Conservation (phyloP, 2,888 invertebrate species). For the Lamellibrachia columna region DNA sequence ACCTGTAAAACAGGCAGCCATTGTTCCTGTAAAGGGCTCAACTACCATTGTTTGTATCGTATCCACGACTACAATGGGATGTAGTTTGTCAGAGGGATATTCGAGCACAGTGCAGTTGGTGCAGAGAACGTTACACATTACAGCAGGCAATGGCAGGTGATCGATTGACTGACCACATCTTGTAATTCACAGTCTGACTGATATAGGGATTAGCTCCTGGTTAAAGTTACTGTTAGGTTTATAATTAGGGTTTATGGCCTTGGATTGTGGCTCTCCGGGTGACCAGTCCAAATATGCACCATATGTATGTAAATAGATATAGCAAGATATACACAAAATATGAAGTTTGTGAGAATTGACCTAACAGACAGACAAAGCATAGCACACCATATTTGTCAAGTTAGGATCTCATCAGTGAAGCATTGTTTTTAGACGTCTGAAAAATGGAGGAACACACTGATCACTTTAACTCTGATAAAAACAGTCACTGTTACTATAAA, state of each 20-base stretch:
- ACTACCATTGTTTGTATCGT: neutral
- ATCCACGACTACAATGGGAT: neutral
- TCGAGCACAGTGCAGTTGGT: neutral
- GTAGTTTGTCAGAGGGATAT: neutral
- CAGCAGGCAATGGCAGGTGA: neutral
- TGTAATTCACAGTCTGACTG: neutral
- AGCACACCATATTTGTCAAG: too few relatives aligned
- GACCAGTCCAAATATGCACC: neutral
- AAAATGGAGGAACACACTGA: too few relatives aligned
- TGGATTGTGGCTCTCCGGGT: neutral
- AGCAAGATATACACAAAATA: neutral
- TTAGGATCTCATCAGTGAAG: too few relatives aligned
- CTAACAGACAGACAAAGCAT: neutral
- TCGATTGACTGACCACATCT: neutral
- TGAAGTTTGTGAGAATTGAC: neutral
- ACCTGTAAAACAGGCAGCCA: neutral
- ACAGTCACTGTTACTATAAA: too few relatives aligned
- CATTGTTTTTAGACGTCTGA: too few relatives aligned
- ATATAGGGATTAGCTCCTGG: neutral
- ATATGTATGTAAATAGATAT: neutral
- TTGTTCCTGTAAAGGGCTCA: neutral
- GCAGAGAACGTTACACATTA: neutral
- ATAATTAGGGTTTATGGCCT: slow-evolving; percentile 6
- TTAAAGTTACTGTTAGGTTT: neutral
- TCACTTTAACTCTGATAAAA: too few relatives aligned